Evolutionary conservation across 1,140 invertebrate species (phyloP).

Genomic region (Drosophila sulfurigaster): DNA sequence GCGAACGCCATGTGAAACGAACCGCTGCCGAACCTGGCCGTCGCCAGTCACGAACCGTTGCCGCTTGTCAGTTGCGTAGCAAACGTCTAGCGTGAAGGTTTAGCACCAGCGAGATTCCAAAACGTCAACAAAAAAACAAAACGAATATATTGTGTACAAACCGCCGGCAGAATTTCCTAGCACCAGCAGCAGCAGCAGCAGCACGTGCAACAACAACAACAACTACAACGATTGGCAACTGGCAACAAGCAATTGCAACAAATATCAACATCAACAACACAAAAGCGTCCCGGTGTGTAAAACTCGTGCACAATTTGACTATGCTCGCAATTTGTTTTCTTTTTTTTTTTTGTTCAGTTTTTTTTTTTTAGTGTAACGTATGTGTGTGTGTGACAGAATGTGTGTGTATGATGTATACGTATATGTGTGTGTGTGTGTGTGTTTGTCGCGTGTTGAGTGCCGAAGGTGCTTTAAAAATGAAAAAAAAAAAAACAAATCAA

Average conservation of each 20-base stretch:
- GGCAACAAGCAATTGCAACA: slow-evolving; percentile 25
- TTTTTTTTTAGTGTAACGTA: slow-evolving; percentile 33
- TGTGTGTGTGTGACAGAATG: slow-evolving; percentile 9
- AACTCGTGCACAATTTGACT: slow-evolving; percentile 21
- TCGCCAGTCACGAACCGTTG: slow-evolving; percentile 29
- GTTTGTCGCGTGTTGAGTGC: slow-evolving; percentile 58
- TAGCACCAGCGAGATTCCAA: slow-evolving; percentile 37
- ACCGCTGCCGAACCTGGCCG: slow-evolving; percentile 26
- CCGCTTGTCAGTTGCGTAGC: slow-evolving; percentile 68
- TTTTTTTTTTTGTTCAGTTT: slow-evolving; percentile 20
- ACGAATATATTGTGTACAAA: background rate
- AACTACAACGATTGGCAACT: background rate
- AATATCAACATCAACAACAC: slow-evolving; percentile 27
- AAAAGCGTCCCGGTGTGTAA: slow-evolving; percentile 31
- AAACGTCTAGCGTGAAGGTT: slow-evolving; percentile 74
- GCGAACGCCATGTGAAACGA: slow-evolving; percentile 35
- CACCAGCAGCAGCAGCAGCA: slow-evolving; percentile 36
- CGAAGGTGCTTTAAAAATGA: slow-evolving; percentile 50
- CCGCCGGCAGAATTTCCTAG: slow-evolving; percentile 29
- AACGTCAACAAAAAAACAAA: background rate
- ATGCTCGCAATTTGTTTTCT: background rate
- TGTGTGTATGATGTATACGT: slow-evolving; percentile 7
- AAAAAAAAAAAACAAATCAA: slow-evolving; percentile 32
- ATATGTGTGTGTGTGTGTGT: slow-evolving; percentile 9
- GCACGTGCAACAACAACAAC: slow-evolving; percentile 35